Base-by-base conservation (phyloP, 2,113 vertebrate genomes). In the Athene noctua region DNA sequence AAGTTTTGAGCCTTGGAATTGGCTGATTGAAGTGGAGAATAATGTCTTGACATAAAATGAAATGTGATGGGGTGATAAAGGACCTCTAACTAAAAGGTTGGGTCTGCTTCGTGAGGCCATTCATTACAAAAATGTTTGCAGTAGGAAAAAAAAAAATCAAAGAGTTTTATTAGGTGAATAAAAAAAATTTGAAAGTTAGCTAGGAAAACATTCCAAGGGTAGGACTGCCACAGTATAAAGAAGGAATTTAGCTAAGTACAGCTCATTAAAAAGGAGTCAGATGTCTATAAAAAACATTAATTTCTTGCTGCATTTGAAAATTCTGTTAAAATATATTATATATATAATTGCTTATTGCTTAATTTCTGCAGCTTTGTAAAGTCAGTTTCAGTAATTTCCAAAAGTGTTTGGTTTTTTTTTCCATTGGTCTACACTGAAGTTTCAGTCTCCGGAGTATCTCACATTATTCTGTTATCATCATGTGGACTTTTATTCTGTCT, bases 151-250 rank as follows among this genome's bases (percentile, higher is more conserved):
- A 93, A 93, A 93, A 74, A 92, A 95, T 97, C 93, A 95, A 97
- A 96, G 84, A 49, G 34, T 96, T 98, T 98, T 98, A 97, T 97
- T 96, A 96, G 91, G 95, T 97, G 97, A 95, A 96, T 96, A 91
- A 96, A 94, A 97, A 77, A 96, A 78, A 62, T 63, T 62, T 86
- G 80, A 93, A 97, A 91, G 79, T 83, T 97, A 93, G 84, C 86
- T 96, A 89, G 91, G 89, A 94, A 97, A 97, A 96, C 96, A 91
- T 97, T 97, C 96, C 94, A 94, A 88, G 59, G 16, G 46, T 86
- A 87, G 80, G 65, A 70, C 93, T 94, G 71, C 65, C 89, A 11
- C 58, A 57, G 51, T 77, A 91, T 92, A 90, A 97, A 94, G 90
- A 88, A 95, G n/a, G 68, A 97, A 95, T 97, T 97, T 98, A 94